phyloP scores from a whole-genome alignment of 2,113 vertebrate species.

The Pipa parva region DNA sequence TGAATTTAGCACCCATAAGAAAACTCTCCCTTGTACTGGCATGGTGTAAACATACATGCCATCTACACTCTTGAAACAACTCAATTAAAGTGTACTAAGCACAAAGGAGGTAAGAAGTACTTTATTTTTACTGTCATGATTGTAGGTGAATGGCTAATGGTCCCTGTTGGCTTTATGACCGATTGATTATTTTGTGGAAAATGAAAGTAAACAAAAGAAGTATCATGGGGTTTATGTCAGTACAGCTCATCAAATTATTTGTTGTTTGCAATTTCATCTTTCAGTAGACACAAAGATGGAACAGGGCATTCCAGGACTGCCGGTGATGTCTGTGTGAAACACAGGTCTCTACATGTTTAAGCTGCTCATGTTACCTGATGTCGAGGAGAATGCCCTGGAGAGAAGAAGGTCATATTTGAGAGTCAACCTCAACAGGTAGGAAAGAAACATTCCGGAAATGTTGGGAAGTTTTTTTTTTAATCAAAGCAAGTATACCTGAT shows the following conservation, averaged over 20 bases:
- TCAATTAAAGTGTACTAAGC: no score
- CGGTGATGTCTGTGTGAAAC: not conserved
- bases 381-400: no score
- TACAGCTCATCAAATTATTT: not conserved
- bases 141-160: not conserved
- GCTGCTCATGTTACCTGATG: no score
- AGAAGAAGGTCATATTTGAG: no score
- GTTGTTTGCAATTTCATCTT: not conserved
- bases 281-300: no score
- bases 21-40: not conserved
- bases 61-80: no score
- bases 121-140: not conserved
- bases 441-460: no score
- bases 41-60: not conserved
- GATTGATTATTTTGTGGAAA: not conserved
- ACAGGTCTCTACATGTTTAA: no score
- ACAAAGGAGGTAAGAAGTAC: not conserved
- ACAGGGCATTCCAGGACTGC: not conserved
- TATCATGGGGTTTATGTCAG: not conserved
- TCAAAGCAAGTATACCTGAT: no score
- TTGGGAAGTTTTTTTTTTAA: no score
- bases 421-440: no score
- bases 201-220: not conserved
- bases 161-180: not conserved
- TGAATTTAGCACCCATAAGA: constrained; percentile 33